A percentile compares a stretch with the other conserved stretches of the same genome.
Conservation (phyloP, 2,888 invertebrate genomes). For the Monoplex corrugatus region DNA sequence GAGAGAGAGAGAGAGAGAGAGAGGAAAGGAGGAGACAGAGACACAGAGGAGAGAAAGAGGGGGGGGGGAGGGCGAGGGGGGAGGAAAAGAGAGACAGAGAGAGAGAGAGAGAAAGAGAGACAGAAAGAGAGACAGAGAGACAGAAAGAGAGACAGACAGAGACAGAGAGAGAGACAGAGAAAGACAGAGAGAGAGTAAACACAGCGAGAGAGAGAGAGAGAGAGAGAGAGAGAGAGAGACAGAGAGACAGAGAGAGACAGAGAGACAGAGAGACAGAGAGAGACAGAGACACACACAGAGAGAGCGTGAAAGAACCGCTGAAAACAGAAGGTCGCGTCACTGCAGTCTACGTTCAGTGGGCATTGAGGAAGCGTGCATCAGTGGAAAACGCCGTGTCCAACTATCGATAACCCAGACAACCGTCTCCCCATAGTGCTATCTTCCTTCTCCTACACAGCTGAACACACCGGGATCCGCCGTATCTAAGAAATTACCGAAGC, state of each 20-base stretch:
- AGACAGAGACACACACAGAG: neutral
- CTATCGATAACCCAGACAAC: too few relatives aligned
- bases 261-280: neutral
- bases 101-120: neutral
- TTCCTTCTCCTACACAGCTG: too few relatives aligned
- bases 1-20: too few relatives aligned
- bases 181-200: neutral
- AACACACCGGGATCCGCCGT: too few relatives aligned
- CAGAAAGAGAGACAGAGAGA: neutral
- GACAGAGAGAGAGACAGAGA: neutral
- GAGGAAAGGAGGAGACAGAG: too few relatives aligned
- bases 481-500: too few relatives aligned
- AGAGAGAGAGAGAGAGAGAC: neutral
- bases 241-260: neutral
- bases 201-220: neutral
- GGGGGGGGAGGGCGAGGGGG: neutral
- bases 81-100: neutral
- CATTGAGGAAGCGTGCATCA: too few relatives aligned
- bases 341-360: too few relatives aligned
- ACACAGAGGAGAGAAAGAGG: neutral
- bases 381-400: too few relatives aligned
- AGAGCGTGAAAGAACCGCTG: neutral
- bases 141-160: neutral
- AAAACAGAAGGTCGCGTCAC: too few relatives aligned
- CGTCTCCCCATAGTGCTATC: too few relatives aligned